These are phyloP conservation scores for Ceryle rudis DNA, from an alignment of 2,797 vertebrate species.

Conservation along the genomic window DNA sequence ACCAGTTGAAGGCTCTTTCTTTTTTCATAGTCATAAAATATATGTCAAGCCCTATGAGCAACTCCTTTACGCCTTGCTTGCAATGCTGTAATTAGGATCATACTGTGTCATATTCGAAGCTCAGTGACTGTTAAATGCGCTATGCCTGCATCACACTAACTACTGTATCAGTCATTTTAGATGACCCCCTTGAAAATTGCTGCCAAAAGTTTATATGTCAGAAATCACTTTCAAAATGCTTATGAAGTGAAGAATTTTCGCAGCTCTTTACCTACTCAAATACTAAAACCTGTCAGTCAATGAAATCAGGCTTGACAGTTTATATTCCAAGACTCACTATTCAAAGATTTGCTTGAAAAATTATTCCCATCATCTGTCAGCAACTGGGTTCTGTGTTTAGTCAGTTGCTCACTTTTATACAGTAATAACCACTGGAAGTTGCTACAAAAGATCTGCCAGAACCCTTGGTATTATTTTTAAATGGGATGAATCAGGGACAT, in stretches of 20 bases:
- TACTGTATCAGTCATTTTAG: constrained; percentile 77
- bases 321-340: constrained; percentile 41
- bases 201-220: constrained; percentile 81
- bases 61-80: constrained; percentile 53
- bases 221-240: constrained; percentile 76
- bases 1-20: constrained; percentile 25
- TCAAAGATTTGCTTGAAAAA: constrained; percentile 69
- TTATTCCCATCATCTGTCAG: constrained; percentile 67
- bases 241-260: constrained; percentile 75
- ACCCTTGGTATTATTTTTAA: background rate
- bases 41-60: constrained; percentile 32
- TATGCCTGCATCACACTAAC: constrained; percentile 62
- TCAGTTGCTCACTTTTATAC: constrained; percentile 58
- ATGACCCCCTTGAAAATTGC: constrained; percentile 80
- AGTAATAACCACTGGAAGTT: constrained; percentile 26
- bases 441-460: constrained; percentile 18
- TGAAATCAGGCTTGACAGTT: constrained; percentile 54
- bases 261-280: constrained; percentile 72
- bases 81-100: constrained; percentile 65
- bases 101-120: constrained; percentile 63
- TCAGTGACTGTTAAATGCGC: constrained; percentile 69
- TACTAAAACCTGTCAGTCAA: constrained; percentile 76
- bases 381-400: constrained; percentile 46
- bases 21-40: constrained; percentile 61
- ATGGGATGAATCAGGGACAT: background rate